These are phyloP conservation scores for Loriculus beryllinus DNA, from an alignment of 2,797 vertebrate species.

Conservation along the genomic window DNA sequence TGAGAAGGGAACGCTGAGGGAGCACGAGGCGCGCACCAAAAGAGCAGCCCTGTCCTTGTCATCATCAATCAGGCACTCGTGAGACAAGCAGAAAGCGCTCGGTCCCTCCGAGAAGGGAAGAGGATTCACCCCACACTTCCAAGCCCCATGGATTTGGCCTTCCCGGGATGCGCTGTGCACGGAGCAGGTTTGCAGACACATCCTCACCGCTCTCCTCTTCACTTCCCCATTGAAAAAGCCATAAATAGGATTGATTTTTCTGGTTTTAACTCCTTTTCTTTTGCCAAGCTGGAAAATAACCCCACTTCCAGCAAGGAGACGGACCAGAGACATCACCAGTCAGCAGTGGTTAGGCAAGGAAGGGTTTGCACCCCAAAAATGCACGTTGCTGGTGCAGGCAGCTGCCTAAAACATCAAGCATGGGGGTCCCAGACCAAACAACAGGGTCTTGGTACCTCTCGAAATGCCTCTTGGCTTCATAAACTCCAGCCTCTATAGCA, in stretches of 20 bases:
- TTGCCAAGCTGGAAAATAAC: not conserved
- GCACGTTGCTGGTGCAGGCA: rapidly evolving
- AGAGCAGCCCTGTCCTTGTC: conserved; percentile 65
- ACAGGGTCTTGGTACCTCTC: rapidly evolving
- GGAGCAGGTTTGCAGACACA: not conserved
- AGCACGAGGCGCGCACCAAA: not conserved
- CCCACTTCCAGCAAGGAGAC: not conserved
- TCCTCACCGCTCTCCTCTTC: not conserved
- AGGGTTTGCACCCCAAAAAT: not conserved
- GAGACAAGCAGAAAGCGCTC: not conserved
- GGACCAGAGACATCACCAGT: rapidly evolving
- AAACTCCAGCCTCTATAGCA: not conserved
- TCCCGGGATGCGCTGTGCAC: not conserved
- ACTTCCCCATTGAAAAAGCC: not conserved
- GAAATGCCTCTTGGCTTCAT: rapidly evolving
- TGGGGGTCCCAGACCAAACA: rapidly evolving
- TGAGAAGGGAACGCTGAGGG: not conserved
- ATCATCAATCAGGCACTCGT: not conserved
- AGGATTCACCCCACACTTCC: not conserved
- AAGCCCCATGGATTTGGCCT: not conserved
- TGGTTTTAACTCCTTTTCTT: not conserved
- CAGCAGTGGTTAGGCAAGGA: rapidly evolving
- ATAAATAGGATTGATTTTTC: not conserved
- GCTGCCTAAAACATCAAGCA: not conserved
- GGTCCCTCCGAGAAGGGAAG: not conserved